Conservation (phyloP, 2,888 invertebrate genomes). For the Heliconius ismenius region DNA sequence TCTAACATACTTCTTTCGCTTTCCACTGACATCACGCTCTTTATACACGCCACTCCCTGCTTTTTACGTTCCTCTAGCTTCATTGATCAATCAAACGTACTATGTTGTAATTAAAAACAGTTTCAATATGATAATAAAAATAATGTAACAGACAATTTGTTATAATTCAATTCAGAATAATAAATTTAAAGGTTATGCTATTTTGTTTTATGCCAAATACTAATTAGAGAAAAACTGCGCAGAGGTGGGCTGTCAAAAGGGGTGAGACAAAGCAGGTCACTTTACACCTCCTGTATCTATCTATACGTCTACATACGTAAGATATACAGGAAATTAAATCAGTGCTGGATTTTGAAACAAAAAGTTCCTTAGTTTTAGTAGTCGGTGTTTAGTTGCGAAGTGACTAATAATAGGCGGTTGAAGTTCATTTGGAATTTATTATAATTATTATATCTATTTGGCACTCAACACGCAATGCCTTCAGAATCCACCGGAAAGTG, state of each 20-base stretch:
- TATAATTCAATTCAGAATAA: neutral
- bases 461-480: too few relatives aligned
- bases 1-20: too few relatives aligned
- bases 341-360: neutral
- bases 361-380: neutral
- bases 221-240: constrained; percentile 72
- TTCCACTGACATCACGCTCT: too few relatives aligned
- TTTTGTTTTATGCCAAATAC: constrained; percentile 47
- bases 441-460: too few relatives aligned
- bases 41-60: too few relatives aligned
- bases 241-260: constrained; percentile 72
- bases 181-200: constrained; percentile 47
- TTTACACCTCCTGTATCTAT: constrained; percentile 54
- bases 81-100: too few relatives aligned
- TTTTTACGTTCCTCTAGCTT: too few relatives aligned
- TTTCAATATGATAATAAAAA: neutral
- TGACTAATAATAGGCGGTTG: neutral
- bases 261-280: constrained; percentile 63
- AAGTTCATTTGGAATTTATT: too few relatives aligned
- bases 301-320: constrained; percentile 39
- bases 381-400: neutral
- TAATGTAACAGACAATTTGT: neutral
- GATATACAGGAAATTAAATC: constrained; percentile 6
- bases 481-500: too few relatives aligned
- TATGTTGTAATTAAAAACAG: neutral